These are phyloP conservation scores for Perdita meconis DNA, from an alignment of 2,888 invertebrate species.

Conservation along the genomic window DNA sequence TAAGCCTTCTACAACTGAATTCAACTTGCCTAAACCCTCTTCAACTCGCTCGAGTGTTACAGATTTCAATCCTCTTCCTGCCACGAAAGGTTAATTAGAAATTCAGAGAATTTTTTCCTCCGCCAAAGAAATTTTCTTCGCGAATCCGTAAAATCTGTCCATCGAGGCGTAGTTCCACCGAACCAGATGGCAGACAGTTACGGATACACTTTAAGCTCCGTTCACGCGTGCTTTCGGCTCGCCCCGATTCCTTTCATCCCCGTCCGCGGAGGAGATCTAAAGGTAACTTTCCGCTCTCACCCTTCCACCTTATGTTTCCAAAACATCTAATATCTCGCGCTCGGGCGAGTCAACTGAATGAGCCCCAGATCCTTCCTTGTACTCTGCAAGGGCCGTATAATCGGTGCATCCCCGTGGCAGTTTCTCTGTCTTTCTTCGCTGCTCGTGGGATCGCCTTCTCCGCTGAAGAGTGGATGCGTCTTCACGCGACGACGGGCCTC, in stretches of 20 bases:
- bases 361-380: conserved; percentile 55
- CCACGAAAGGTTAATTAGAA: conserved; percentile 39
- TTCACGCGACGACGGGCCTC: conserved; percentile 14
- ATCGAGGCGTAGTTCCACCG: conserved; percentile 59
- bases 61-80: too few species aligned
- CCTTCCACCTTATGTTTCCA: conserved; percentile 72
- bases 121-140: conserved; percentile 12
- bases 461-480: not conserved
- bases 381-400: conserved; percentile 42
- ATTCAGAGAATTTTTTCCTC: conserved; percentile 38
- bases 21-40: too few species aligned
- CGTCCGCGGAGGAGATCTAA: conserved; percentile 28
- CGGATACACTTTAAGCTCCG: conserved; percentile 48
- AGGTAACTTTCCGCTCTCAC: conserved; percentile 64
- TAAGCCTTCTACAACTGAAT: too few species aligned
- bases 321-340: conserved; percentile 78
- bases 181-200: conserved; percentile 59
- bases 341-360: conserved; percentile 74
- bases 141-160: conserved; percentile 19
- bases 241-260: conserved; percentile 29
- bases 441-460: conserved; percentile 39
- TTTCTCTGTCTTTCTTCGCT: conserved; percentile 47
- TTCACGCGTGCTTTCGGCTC: conserved; percentile 59
- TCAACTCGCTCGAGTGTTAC: too few species aligned
- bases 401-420: conserved; percentile 61